Base-by-base conservation (phyloP, 2,888 invertebrate genomes). In the Ochropleura leucogaster region DNA sequence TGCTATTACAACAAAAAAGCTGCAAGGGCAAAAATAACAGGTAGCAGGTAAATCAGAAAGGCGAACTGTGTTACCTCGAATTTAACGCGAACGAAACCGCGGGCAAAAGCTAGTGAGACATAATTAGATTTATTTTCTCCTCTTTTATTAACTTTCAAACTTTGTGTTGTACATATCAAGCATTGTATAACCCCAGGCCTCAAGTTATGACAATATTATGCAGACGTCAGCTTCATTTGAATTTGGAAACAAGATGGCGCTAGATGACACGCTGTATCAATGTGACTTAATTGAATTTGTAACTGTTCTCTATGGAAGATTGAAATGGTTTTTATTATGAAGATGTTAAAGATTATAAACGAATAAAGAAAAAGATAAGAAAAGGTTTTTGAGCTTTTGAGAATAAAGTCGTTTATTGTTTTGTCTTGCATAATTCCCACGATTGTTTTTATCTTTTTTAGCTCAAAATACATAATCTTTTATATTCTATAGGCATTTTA, bases 211-310 rank as follows among this genome's bases (percentile, higher is more conserved):
- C 88, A 79, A 87, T 87, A 88, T 91, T 90, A 92, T 92, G 91
- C 93, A 94, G 89, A 92, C 91, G 88, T 88, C 90, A 89, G 65
- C 68, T 91, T 91, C 93, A 94, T 94, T 94, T 92, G 92, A 94
- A 94, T 94, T 91, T 87, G 89, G 91, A 89, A 90, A 87, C 89
- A 92, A 91, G 91, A 93, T 92, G 91, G 90, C 89, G 92, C 76
- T 81, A 81, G 83, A 90, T 92, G 87, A 91, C 90, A 89, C 84
- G 30, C 68, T 88, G 89, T 87, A 85, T 87, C 86, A 89, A 85
- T 86, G 85, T 83, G 83, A 49, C 74, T 81, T 87, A 87, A 88
- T 88, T 87, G 85, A 83, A 87, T 83, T 82, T 77, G 53, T 30
- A 46, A 68, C 60, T 55, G 16, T 16, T 1, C 30, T 16, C 14